phyloP scores from a whole-genome alignment of 2,888 invertebrate genomes.

The Cerastoderma edule region DNA sequence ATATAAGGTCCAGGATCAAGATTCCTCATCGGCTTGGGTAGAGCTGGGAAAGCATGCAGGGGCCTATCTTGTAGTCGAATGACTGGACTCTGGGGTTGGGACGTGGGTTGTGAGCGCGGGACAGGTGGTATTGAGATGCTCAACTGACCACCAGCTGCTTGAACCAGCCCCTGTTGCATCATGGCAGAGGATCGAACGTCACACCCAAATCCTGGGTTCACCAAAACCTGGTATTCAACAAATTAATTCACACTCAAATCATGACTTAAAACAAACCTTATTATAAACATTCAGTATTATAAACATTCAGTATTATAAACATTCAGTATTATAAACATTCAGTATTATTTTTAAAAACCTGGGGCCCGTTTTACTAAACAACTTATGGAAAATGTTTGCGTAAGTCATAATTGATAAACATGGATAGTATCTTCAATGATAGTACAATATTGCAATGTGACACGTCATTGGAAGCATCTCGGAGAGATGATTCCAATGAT shows the following conservation, averaged over 20 bases:
- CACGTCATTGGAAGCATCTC: no score
- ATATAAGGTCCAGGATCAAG: conserved; percentile 15
- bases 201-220: conserved; percentile 82
- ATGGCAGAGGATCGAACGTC: conserved; percentile 75
- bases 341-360: no score
- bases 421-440: not conserved
- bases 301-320: no score
- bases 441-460: not conserved
- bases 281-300: no score
- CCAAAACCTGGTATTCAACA: conserved; percentile 75
- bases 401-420: not conserved
- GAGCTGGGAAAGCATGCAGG: not conserved
- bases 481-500: no score
- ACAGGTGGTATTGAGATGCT: conserved; percentile 4
- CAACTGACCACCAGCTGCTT: not conserved
- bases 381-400: no score
- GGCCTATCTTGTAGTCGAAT: not conserved
- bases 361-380: no score
- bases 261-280: not conserved
- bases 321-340: no score
- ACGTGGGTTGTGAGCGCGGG: conserved; percentile 11
- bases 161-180: not conserved
- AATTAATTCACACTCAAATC: not conserved
- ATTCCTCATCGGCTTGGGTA: conserved; percentile 16
- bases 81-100: conserved; percentile 18